phyloP scores from a whole-genome alignment of 2,797 vertebrate species.

The Enteromius treurensis region DNA sequence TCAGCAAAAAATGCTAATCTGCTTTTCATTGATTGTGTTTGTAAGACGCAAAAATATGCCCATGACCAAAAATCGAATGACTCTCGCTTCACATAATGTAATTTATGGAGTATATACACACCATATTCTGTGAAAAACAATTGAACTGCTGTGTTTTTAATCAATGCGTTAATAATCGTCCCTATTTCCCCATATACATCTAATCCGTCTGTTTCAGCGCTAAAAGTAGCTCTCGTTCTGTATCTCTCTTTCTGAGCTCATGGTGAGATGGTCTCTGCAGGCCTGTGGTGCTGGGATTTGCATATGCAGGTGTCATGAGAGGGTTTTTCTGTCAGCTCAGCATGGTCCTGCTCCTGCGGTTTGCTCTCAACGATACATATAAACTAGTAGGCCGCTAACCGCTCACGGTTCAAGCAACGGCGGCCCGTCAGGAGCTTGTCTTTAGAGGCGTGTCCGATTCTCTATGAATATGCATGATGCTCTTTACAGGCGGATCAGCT shows the following conservation, averaged over 20 bases:
- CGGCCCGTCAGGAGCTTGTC: constrained; percentile 59
- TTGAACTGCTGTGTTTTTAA: constrained; percentile 17
- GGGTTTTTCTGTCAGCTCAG: constrained; percentile 61
- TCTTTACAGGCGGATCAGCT: constrained; percentile 47
- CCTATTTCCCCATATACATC: background rate
- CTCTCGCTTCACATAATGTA: constrained; percentile 1
- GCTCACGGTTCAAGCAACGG: constrained; percentile 53
- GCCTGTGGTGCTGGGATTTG: constrained; percentile 42
- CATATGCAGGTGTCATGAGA: constrained; percentile 49
- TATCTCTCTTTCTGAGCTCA: background rate
- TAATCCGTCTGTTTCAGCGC: background rate
- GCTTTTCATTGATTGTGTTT: constrained; percentile 25
- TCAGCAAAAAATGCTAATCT: constrained; percentile 38
- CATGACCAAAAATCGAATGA: constrained; percentile 25
- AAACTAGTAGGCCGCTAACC: background rate
- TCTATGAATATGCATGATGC: constrained; percentile 74
- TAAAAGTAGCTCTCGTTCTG: background rate
- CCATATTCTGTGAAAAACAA: constrained; percentile 15
- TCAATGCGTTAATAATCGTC: constrained; percentile 22
- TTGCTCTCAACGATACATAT: constrained; percentile 68
- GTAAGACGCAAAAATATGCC: constrained; percentile 8
- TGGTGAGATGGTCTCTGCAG: constrained; percentile 24
- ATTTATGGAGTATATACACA: constrained; percentile 28
- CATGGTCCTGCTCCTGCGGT: constrained; percentile 65
- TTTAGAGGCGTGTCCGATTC: constrained; percentile 58